phyloP scores from a whole-genome alignment of 2,113 vertebrate genomes.

The Forbesichthys papilliferus region DNA sequence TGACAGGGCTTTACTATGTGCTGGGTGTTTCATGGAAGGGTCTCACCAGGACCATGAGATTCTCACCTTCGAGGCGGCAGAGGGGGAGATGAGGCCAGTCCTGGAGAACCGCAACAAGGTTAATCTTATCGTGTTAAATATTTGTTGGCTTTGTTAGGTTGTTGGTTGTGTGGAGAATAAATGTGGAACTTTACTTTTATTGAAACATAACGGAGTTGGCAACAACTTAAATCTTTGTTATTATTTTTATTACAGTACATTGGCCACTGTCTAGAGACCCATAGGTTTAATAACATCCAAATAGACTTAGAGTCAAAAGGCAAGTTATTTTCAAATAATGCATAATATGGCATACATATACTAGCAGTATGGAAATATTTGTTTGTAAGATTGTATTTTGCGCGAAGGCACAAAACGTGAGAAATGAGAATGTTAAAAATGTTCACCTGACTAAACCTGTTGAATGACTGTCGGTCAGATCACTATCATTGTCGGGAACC shows the following conservation, averaged over 20 bases:
- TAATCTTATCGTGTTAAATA: background rate
- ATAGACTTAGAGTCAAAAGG: no score
- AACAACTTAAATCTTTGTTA: no score
- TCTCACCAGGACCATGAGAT: slow-evolving; percentile 69
- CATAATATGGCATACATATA: no score
- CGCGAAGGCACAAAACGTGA: no score
- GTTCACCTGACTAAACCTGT: background rate
- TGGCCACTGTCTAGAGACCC: no score
- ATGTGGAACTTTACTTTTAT: background rate
- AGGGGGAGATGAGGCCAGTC: slow-evolving; percentile 65
- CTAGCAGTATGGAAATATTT: no score
- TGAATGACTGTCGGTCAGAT: background rate
- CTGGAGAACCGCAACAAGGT: slow-evolving; percentile 63
- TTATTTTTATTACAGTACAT: no score
- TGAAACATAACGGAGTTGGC: no score
- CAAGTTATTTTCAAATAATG: no score
- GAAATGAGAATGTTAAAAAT: background rate
- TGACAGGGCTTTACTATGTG: slow-evolving; percentile 63
- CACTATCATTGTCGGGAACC: background rate
- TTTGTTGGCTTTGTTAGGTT: background rate
- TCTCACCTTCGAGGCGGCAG: slow-evolving; percentile 62
- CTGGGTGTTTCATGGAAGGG: slow-evolving; percentile 51
- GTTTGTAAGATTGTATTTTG: no score
- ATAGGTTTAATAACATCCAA: no score
- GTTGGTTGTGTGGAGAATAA: background rate